These are phyloP conservation scores for Cladorhizidae sp. DNA, from an alignment of 37 sponge, comb jelly and placozoan genomes.

Conservation along the genomic window DNA sequence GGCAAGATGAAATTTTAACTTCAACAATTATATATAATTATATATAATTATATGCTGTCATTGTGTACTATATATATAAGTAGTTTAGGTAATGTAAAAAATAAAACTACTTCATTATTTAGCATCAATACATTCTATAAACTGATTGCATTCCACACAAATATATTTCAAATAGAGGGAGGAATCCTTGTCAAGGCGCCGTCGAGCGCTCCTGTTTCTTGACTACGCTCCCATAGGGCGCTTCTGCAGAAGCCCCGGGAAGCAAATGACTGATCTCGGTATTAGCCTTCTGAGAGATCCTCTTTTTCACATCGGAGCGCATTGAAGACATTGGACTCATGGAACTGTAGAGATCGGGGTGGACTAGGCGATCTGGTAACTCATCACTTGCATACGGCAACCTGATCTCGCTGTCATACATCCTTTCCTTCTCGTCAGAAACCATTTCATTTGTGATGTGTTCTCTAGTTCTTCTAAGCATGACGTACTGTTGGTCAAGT, in stretches of 20 bases:
- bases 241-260: neutral
- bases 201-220: neutral
- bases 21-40: too few species aligned
- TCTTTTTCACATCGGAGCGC: neutral
- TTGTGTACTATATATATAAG: neutral
- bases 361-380: conserved; percentile 23
- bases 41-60: neutral
- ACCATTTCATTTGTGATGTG: neutral
- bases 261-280: neutral
- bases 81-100: neutral
- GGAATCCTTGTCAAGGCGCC: too few species aligned
- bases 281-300: neutral
- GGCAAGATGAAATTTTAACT: too few species aligned
- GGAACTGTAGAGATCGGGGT: conserved; percentile 27
- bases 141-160: neutral
- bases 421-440: neutral
- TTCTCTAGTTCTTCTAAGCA: neutral
- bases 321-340: neutral
- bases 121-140: neutral
- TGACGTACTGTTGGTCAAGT: neutral
- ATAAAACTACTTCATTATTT: neutral
- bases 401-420: too few species aligned
- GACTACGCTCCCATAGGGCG: neutral
- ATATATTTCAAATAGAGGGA: too few species aligned
- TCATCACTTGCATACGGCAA: neutral